Percentiles rank a stretch among this genome's conserved stretches.
Evolutionary conservation across 2,888 invertebrate genomes (phyloP).

Genomic region (Lapara coniferarum): DNA sequence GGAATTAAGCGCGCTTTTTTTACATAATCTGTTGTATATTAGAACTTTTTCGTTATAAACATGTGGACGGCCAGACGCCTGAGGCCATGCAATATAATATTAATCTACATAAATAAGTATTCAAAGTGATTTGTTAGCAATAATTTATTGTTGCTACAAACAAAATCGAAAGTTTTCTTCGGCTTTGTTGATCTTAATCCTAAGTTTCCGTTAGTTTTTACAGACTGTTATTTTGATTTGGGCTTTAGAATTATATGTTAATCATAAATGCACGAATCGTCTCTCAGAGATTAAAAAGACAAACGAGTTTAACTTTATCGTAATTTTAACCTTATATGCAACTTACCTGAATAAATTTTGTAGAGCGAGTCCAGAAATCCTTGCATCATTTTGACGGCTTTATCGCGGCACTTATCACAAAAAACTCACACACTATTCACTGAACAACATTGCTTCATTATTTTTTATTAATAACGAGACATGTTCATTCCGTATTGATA

Average conservation of each 20-base stretch:
- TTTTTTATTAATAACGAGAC: slow-evolving; percentile 56
- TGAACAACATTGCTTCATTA: slow-evolving; percentile 58
- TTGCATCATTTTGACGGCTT: slow-evolving; percentile 76
- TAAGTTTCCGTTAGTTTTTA: slow-evolving; percentile 10
- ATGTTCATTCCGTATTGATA: slow-evolving; percentile 53
- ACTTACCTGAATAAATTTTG: slow-evolving; percentile 78
- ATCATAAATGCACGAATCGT: background rate
- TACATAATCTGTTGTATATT: slow-evolving; percentile 1
- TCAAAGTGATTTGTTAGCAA: background rate
- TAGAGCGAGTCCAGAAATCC: slow-evolving; percentile 76
- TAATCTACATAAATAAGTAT: background rate
- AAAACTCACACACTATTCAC: slow-evolving; percentile 43
- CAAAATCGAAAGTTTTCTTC: background rate
- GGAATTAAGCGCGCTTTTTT: background rate
- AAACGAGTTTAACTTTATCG: slow-evolving; percentile 10
- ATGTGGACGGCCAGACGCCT: slow-evolving; percentile 9
- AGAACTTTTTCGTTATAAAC: slow-evolving; percentile 4
- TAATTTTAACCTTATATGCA: slow-evolving; percentile 9
- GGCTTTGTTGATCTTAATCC: background rate
- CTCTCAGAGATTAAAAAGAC: background rate
- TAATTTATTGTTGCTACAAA: background rate
- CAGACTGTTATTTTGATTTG: background rate
- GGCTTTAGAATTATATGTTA: background rate
- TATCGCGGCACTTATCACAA: slow-evolving; percentile 51
- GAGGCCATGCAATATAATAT: background rate